Conservation (phyloP, 2,797 vertebrate species). For the Xiphorhynchus erythropygius region DNA sequence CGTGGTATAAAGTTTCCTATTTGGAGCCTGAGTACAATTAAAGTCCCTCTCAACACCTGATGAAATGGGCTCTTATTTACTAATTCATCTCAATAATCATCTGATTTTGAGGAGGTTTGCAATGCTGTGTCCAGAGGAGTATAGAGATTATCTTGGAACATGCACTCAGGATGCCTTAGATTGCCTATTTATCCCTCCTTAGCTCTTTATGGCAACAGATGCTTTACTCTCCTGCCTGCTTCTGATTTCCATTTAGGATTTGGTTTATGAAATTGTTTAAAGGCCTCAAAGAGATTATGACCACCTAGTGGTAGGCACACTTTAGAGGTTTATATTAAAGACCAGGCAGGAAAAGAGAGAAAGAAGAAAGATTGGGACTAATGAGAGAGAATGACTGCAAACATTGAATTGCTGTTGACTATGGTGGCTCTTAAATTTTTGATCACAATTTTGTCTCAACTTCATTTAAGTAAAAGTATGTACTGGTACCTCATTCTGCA, state of each 20-base stretch:
- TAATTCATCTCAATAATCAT: slow-evolving; percentile 31
- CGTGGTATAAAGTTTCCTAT: slow-evolving; percentile 54
- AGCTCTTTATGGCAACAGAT: background rate
- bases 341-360: background rate
- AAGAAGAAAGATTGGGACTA: background rate
- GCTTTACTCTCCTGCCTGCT: background rate
- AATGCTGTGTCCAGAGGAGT: slow-evolving; percentile 1
- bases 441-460: background rate
- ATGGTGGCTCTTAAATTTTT: background rate
- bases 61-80: slow-evolving; percentile 40
- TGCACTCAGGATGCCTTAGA: slow-evolving; percentile 3
- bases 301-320: background rate
- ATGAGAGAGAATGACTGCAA: background rate
- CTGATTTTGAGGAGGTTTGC: background rate
- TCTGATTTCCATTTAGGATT: slow-evolving; percentile 16
- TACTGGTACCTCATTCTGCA: background rate
- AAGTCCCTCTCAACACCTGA: slow-evolving; percentile 41
- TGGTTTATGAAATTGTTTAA: background rate
- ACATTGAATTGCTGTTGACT: background rate
- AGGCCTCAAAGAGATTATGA: slow-evolving; percentile 7
- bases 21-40: slow-evolving; percentile 46
- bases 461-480: background rate
- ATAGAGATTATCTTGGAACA: slow-evolving; percentile 12
- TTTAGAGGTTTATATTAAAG: background rate
- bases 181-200: slow-evolving; percentile 33